Evolutionary conservation across 2,113 vertebrate genomes (phyloP), one percentile per base, ranked within the genome.

Genomic region (Gobius niger): DNA sequence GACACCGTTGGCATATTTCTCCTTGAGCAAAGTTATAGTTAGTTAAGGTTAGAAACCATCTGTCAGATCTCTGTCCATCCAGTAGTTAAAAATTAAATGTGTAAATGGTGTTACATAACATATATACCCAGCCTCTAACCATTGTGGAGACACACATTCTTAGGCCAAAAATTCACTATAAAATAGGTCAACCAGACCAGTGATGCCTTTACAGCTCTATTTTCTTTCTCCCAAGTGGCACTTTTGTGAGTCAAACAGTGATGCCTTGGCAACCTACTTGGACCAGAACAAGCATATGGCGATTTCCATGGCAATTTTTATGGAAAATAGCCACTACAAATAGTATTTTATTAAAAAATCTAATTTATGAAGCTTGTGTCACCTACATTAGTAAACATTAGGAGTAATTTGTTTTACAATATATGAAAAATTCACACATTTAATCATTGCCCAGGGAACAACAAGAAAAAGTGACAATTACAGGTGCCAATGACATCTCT

Each of bases 191-290:
- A 59, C 71, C 40, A 11, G 18, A 67, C 14, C 64, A 44, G 79
- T 67, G 73, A 84, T 82, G 81, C 81, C 83, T 83, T 84, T 76
- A 75, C 66, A 73, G 72, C 64, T 82, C 66, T 76, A 75, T 81
- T 82, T 79, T 78, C 64, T 68, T 70, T 65, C 10, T 76, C 69
- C 67, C 52, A 53, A 69, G 69, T 73, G 61, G 71, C 68, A 64
- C 42, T 42, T 65, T 74, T 77, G 52, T 80, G 50, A 73, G 72
- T 75, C 61, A 75, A 66, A 77, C 70, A 75, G 60, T 64, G 47
- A 12, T 53, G 54, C 5, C 2, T 67, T 47, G 12, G 46, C 40
- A 70, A 63, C 57, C 65, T 12, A 6, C 64, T 66, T 8, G 47
- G 69, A 78, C 68, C 9, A 52, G 41, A 62, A 49, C 2, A 3